Percentiles rank a stretch among this genome's conserved stretches.
Evolutionary conservation across 2,113 vertebrate genomes (phyloP).

Genomic region (Gobio gobio): DNA sequence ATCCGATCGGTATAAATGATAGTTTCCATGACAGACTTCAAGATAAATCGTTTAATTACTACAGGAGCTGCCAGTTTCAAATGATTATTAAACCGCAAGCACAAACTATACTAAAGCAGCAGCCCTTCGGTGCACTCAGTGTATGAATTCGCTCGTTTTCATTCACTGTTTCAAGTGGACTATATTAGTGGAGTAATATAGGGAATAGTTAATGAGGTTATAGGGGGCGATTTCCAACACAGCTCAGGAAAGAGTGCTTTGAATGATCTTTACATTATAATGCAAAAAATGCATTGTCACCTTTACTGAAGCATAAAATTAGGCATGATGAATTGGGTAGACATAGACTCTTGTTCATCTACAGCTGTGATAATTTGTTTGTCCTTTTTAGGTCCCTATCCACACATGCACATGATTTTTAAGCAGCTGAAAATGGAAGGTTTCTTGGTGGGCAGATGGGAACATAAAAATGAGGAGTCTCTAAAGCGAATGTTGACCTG

Average conservation of each 20-base stretch:
- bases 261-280: background rate
- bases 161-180: too few species aligned
- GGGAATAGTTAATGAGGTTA: too few species aligned
- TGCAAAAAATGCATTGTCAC: background rate
- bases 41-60: too few species aligned
- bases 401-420: conserved; percentile 67
- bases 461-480: conserved; percentile 69
- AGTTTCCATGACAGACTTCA: too few species aligned
- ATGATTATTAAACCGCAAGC: too few species aligned
- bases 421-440: conserved; percentile 79
- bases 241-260: background rate
- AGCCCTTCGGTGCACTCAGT: too few species aligned
- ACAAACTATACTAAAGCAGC: too few species aligned
- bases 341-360: background rate
- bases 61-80: too few species aligned
- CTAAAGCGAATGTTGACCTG: conserved; percentile 75
- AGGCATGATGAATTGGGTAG: background rate
- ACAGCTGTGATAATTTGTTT: background rate
- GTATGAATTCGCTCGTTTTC: too few species aligned
- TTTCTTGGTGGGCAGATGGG: conserved; percentile 71
- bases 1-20: too few species aligned
- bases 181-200: too few species aligned
- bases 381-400: conserved; percentile 68
- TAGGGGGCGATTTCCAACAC: too few species aligned
- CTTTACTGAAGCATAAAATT: background rate